These are phyloP conservation scores for Papilio elwesi DNA, from an alignment of 2,888 invertebrate species.

Conservation along the genomic window DNA sequence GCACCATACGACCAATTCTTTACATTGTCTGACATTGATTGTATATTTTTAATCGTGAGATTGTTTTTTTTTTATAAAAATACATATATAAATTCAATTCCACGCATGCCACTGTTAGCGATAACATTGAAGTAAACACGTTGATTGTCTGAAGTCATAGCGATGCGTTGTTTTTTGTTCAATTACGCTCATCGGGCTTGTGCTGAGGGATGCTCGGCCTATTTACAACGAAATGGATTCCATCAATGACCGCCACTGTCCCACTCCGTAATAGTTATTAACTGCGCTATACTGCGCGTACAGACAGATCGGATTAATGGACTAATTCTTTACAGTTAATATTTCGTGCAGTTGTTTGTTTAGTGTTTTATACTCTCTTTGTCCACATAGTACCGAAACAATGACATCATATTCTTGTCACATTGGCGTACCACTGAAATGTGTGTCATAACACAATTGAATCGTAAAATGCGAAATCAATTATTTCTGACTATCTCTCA, in stretches of 20 bases:
- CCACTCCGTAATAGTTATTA: conserved; percentile 30
- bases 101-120: conserved; percentile 41
- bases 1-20: too few species aligned
- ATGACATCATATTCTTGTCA: too few species aligned
- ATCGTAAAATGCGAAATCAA: too few species aligned
- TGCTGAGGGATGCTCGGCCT: conserved; percentile 22
- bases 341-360: not conserved
- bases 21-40: too few species aligned
- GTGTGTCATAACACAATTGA: too few species aligned
- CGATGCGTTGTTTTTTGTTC: conserved; percentile 43
- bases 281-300: not conserved
- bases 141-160: conserved; percentile 57
- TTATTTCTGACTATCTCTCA: too few species aligned
- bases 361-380: conserved; percentile 1
- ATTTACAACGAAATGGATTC: conserved; percentile 18
- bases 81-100: conserved; percentile 29
- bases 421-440: too few species aligned
- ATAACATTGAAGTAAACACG: conserved; percentile 40
- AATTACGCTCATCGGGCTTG: conserved; percentile 46
- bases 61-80: not conserved
- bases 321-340: conserved; percentile 29
- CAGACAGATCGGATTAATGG: conserved; percentile 22
- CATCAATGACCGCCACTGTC: conserved; percentile 27
- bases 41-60: too few species aligned
- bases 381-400: too few species aligned